These are phyloP conservation scores for Lochmaea capreae DNA, from an alignment of 2,888 invertebrate species.

Conservation along the genomic window DNA sequence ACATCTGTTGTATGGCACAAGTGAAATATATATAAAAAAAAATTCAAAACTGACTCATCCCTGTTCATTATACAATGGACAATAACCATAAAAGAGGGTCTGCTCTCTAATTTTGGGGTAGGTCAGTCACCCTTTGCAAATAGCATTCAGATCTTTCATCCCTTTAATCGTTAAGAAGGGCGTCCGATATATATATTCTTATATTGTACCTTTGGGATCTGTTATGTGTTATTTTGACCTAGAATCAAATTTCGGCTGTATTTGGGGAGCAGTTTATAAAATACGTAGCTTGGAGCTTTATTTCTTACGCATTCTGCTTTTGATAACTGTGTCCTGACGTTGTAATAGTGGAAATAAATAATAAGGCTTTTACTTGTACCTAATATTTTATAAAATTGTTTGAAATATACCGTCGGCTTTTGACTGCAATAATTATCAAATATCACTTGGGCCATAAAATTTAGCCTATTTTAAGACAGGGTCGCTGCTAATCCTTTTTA, in stretches of 20 bases:
- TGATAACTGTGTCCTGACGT: background rate
- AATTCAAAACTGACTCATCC: constrained; percentile 1
- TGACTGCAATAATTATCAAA: too few species aligned
- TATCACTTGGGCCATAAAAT: too few species aligned
- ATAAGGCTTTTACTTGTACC: too few species aligned
- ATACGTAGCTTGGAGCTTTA: background rate
- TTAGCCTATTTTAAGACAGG: too few species aligned
- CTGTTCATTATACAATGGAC: background rate
- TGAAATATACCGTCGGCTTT: too few species aligned
- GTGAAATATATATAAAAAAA: background rate
- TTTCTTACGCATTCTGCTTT: background rate
- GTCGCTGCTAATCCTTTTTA: too few species aligned
- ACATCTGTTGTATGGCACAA: background rate
- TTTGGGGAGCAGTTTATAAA: constrained; percentile 4
- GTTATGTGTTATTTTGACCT: constrained; percentile 8
- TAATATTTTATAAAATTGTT: too few species aligned
- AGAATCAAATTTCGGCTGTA: constrained; percentile 4
- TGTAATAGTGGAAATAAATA: too few species aligned
- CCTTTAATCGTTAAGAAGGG: constrained; percentile 23
- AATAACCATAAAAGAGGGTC: constrained; percentile 10
- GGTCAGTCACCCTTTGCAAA: constrained; percentile 28
- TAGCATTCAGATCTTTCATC: constrained; percentile 18
- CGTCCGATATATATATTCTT: background rate
- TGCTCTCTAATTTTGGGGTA: constrained; percentile 21
- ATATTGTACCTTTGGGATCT: constrained; percentile 7